phyloP scores from a whole-genome alignment of 2,888 invertebrate genomes.

The Nomada goodeniana region DNA sequence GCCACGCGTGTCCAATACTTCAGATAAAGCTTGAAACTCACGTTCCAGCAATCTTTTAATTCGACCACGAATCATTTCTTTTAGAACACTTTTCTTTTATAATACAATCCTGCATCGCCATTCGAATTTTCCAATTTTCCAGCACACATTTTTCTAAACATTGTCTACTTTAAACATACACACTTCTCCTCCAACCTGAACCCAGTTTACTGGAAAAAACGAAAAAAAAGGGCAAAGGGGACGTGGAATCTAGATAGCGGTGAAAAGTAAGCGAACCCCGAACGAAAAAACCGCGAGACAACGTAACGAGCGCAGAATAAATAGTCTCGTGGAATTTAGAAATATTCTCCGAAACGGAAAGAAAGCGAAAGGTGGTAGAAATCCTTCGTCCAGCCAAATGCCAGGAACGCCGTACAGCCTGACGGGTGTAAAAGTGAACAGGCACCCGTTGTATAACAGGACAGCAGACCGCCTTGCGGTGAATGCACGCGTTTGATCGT shows the following conservation, averaged over 20 bases:
- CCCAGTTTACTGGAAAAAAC: neutral
- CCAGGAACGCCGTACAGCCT: constrained; percentile 20
- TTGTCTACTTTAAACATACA: too few species aligned
- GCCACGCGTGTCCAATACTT: too few species aligned
- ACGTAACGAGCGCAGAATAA: neutral
- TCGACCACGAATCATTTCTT: neutral
- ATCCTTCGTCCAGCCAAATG: constrained; percentile 32
- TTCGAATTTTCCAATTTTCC: neutral
- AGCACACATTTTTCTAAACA: too few species aligned
- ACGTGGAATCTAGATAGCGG: neutral
- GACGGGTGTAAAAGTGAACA: constrained; percentile 58
- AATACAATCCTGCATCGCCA: too few species aligned
- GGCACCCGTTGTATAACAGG: constrained; percentile 59
- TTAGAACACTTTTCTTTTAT: too few species aligned
- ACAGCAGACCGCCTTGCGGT: constrained; percentile 35
- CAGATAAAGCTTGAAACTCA: too few species aligned
- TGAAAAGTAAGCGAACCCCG: neutral
- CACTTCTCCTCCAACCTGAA: neutral
- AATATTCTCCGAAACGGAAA: constrained; percentile 34
- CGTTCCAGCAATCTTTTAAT: too few species aligned
- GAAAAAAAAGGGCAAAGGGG: neutral
- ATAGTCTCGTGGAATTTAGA: constrained; percentile 5
- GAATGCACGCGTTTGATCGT: constrained; percentile 63
- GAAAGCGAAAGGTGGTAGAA: constrained; percentile 52
- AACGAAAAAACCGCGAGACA: neutral